Percentiles rank a stretch among this genome's conserved stretches.
phyloP scores from a whole-genome alignment of 2,888 invertebrate genomes.

The Thalpophila matura region DNA sequence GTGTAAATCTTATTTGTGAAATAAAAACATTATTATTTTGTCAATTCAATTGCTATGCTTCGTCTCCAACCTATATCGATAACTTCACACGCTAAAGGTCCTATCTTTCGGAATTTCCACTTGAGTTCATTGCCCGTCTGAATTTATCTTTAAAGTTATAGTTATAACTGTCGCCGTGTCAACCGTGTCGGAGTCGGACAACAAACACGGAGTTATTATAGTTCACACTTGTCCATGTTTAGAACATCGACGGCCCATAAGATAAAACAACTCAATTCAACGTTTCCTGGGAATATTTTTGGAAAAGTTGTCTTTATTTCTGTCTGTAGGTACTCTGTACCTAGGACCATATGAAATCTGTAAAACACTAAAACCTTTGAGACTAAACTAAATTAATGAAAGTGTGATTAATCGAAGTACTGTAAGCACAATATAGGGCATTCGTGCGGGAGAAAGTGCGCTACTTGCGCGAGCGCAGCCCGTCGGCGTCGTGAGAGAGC shows the following conservation, averaged over 20 bases:
- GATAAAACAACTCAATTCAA: slow-evolving; percentile 74
- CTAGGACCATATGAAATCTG: neutral
- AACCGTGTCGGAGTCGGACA: slow-evolving; percentile 74
- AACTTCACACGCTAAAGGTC: slow-evolving; percentile 5
- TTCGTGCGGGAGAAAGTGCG: slow-evolving; percentile 85
- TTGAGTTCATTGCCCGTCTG: slow-evolving; percentile 71
- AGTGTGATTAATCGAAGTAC: slow-evolving; percentile 76
- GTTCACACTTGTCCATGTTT: slow-evolving; percentile 74
- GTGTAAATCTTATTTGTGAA: too few relatives aligned
- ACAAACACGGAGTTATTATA: slow-evolving; percentile 74
- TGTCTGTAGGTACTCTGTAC: too few relatives aligned
- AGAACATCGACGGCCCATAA: slow-evolving; percentile 70
- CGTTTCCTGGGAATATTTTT: slow-evolving; percentile 80
- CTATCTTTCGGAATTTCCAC: slow-evolving; percentile 61
- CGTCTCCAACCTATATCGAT: slow-evolving; percentile 5
- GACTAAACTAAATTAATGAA: slow-evolving; percentile 64
- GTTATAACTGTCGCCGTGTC: slow-evolving; percentile 79
- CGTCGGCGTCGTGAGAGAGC: slow-evolving; percentile 77
- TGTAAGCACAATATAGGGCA: slow-evolving; percentile 76
- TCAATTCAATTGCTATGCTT: neutral
- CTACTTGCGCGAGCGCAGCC: slow-evolving; percentile 66
- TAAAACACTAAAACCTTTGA: neutral
- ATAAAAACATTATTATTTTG: slow-evolving; percentile 15
- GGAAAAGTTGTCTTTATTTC: slow-evolving; percentile 40
- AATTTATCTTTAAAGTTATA: slow-evolving; percentile 80